Conservation (phyloP, 1,140 invertebrate species). For the Tetramorium simillimum region DNA sequence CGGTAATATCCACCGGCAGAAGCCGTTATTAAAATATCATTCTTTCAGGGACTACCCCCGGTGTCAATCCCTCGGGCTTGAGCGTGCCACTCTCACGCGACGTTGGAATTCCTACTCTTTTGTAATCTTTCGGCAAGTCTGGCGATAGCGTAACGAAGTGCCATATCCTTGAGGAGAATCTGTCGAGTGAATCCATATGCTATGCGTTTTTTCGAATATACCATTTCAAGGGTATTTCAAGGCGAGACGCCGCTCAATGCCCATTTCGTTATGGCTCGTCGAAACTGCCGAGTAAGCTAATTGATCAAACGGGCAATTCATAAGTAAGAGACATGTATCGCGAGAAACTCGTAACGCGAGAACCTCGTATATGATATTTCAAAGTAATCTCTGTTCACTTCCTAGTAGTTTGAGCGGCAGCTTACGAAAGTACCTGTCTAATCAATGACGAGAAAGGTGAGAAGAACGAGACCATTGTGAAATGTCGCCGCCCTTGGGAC, state of each 20-base stretch:
- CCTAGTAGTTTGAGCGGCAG: background rate
- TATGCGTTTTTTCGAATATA: slow-evolving; percentile 11
- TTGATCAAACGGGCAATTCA: background rate
- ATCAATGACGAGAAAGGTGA: slow-evolving; percentile 55
- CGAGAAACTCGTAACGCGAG: background rate
- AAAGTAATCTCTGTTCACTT: background rate
- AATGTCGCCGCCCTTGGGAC: slow-evolving; percentile 40
- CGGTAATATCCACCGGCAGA: slow-evolving; percentile 37
- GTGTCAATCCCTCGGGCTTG: slow-evolving; percentile 26
- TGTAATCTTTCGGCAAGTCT: slow-evolving; percentile 48
- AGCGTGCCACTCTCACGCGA: background rate
- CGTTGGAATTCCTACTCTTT: slow-evolving; percentile 32
- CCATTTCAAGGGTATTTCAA: background rate
- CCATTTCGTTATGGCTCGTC: background rate
- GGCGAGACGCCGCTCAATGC: background rate
- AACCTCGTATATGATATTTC: background rate
- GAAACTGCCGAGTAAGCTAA: background rate
- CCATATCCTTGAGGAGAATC: slow-evolving; percentile 17
- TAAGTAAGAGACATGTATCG: background rate
- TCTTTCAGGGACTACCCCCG: slow-evolving; percentile 17
- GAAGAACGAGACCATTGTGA: slow-evolving; percentile 64
- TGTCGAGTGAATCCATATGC: background rate
- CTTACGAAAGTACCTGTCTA: slow-evolving; percentile 11
- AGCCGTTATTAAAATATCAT: slow-evolving; percentile 73
- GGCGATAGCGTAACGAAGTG: slow-evolving; percentile 26